Base-by-base conservation (phyloP, 2,888 invertebrate species). In the Ennomos fuscantarius region DNA sequence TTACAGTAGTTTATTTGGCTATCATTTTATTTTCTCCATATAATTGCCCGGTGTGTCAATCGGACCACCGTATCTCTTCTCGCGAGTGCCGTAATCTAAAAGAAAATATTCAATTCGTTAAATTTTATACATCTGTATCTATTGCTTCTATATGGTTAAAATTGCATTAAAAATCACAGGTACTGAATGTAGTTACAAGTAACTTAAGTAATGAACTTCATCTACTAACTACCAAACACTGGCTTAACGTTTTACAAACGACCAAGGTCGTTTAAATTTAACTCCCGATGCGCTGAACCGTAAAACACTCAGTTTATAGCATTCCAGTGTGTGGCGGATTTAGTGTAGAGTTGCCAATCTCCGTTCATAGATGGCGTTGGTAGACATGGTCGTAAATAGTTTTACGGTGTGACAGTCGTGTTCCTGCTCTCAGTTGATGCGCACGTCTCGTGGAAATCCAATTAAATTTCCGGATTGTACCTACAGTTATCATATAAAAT, bases 211-310 rank as follows among this genome's bases (percentile, higher is more conserved):
- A 32, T 11, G 24, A 42, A 36, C 36, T 36, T 36, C 31, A 47
- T 44, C 39, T 11, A 44, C 31, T 39, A 44, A 44, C 31, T 44
- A 52, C 59, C 51, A 55, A 45, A 55, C 55, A 24, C 43, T 67
- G 62, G 56, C 68, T 72, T 83, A 82, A 56, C 72, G 68, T 72
- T 70, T 69, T 70, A 75, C 74, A 79, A 85, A 87, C 82, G 82
- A 82, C 82, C 65, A 52, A 73, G 49, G 74, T 78, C 84, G 84
- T 87, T 86, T 83, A 85, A 87, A 78, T 83, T 87, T 86, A 82
- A 86, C 79, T 81, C 79, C 78, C 81, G 80, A 76, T 72, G 74
- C 79, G 79, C 82, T 83, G 67, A 79, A 68, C 81, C 69, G 74
- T 90, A 89, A 90, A 88, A 86, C 72, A 76, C 78, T 75, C 79